These are phyloP conservation scores for Drosophila triauraria DNA, from an alignment of 1,140 invertebrate genomes.

Conservation along the genomic window DNA sequence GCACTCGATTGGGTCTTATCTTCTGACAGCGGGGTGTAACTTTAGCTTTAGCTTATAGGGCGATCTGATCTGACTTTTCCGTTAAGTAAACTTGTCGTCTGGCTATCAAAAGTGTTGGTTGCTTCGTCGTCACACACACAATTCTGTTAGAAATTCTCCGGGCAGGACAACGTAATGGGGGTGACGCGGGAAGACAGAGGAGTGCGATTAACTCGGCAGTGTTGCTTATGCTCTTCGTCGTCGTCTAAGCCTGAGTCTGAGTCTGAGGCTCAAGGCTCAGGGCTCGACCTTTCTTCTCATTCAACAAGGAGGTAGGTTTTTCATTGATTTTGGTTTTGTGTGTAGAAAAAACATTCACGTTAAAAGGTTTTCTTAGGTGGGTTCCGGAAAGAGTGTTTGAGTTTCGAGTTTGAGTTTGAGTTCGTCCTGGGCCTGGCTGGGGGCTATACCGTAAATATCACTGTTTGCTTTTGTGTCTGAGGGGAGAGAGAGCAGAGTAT, in stretches of 20 bases:
- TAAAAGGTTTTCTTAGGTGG: slow-evolving; percentile 78
- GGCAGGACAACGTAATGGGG: slow-evolving; percentile 27
- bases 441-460: slow-evolving; percentile 74
- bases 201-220: slow-evolving; percentile 77
- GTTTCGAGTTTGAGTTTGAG: slow-evolving; percentile 39
- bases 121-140: slow-evolving; percentile 44
- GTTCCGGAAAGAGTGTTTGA: slow-evolving; percentile 70
- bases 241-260: slow-evolving; percentile 23
- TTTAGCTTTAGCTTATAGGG: slow-evolving; percentile 17
- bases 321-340: slow-evolving; percentile 63
- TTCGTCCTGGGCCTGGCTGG: slow-evolving; percentile 35
- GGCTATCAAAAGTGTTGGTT: slow-evolving; percentile 53
- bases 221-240: slow-evolving; percentile 52
- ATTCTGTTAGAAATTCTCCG: slow-evolving; percentile 77
- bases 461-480: slow-evolving; percentile 61
- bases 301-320: slow-evolving; percentile 77
- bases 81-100: slow-evolving; percentile 66
- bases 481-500: slow-evolving; percentile 51
- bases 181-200: slow-evolving; percentile 35
- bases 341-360: slow-evolving; percentile 73
- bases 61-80: slow-evolving; percentile 21
- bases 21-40: slow-evolving; percentile 10
- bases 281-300: slow-evolving; percentile 48
- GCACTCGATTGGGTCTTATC: slow-evolving; percentile 39
- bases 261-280: slow-evolving; percentile 2